Evolutionary conservation across 2,797 vertebrate genomes (phyloP).

Genomic region (Leptoclinus maculatus): DNA sequence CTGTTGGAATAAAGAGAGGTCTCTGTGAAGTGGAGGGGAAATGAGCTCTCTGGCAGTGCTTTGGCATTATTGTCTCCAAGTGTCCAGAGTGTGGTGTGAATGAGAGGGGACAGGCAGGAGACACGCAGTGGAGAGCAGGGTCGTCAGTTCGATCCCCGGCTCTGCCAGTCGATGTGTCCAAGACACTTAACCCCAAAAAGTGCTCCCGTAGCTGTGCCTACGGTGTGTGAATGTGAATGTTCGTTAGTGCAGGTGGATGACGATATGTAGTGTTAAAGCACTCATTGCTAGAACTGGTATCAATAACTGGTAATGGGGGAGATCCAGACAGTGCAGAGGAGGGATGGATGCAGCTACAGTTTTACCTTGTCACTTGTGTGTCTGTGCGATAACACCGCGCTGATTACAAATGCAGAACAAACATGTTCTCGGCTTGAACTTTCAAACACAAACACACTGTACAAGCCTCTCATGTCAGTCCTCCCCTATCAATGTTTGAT

Average conservation of each 20-base stretch:
- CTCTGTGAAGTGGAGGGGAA: conserved; percentile 19
- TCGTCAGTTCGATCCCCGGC: too few relatives aligned
- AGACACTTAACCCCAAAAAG: too few relatives aligned
- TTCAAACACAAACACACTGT: conserved; percentile 26
- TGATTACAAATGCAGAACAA: conserved; percentile 33
- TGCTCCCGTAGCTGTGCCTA: too few relatives aligned
- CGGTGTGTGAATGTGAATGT: too few relatives aligned
- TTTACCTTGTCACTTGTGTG: conserved; percentile 4
- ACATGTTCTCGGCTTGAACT: conserved; percentile 13
- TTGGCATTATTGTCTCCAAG: conserved; percentile 39
- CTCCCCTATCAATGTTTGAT: conserved; percentile 24
- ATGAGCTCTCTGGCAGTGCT: conserved; percentile 28
- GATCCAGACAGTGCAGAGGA: conserved; percentile 25
- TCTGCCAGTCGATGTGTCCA: too few relatives aligned
- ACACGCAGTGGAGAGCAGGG: background rate
- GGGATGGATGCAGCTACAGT: conserved; percentile 16
- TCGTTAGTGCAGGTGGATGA: too few relatives aligned
- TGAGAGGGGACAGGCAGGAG: conserved; percentile 24
- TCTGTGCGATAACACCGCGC: background rate
- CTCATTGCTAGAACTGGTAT: conserved; percentile 22
- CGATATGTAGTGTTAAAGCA: too few relatives aligned
- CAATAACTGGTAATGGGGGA: conserved; percentile 23
- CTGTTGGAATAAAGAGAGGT: background rate
- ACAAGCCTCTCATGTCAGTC: conserved; percentile 26
- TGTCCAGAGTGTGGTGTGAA: conserved; percentile 34